A percentile compares a stretch with the other conserved stretches of the same genome.
These are phyloP conservation scores for Reinhardtius hippoglossoides DNA, from an alignment of 2,113 vertebrate genomes.

Conservation along the genomic window DNA sequence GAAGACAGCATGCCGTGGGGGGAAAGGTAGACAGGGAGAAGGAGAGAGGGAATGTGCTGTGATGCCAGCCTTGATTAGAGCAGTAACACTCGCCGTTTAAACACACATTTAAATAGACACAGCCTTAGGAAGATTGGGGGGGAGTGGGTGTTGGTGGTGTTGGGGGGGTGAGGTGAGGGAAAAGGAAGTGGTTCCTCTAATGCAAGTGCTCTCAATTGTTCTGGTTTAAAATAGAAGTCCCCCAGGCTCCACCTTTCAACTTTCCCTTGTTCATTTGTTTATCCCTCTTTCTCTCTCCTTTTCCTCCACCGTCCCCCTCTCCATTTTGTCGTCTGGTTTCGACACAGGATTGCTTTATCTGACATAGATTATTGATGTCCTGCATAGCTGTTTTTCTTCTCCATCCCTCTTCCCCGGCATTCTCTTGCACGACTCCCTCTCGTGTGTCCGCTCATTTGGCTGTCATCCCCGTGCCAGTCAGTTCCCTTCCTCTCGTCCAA, in stretches of 20 bases:
- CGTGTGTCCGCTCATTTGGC: conserved; percentile 48
- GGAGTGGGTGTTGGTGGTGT: neutral
- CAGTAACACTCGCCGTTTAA: conserved; percentile 66
- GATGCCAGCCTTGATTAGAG: conserved; percentile 79
- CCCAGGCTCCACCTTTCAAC: conserved; percentile 59
- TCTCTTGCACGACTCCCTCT: conserved; percentile 41
- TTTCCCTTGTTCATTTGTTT: conserved; percentile 57
- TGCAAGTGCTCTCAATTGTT: conserved; percentile 66
- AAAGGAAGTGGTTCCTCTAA: conserved; percentile 60
- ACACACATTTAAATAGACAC: conserved; percentile 77
- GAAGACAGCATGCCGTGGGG: conserved; percentile 53
- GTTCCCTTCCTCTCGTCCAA: conserved; percentile 38
- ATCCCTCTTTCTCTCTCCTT: conserved; percentile 7
- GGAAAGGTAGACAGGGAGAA: conserved; percentile 19
- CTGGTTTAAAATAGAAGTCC: conserved; percentile 73
- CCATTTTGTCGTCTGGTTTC: conserved; percentile 29
- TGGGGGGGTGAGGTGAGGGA: conserved; percentile 5
- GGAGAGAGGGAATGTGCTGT: conserved; percentile 42
- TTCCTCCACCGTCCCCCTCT: conserved; percentile 12
- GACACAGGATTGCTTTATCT: conserved; percentile 63
- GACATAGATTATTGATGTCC: conserved; percentile 69
- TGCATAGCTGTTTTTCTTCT: conserved; percentile 6
- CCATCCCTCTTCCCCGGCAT: conserved; percentile 26
- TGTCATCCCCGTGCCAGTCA: conserved; percentile 51
- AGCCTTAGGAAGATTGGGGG: conserved; percentile 51